Percentiles rank a stretch among this genome's conserved stretches.
Evolutionary conservation across 2,888 invertebrate genomes (phyloP).

Genomic region (Fissipunctia ypsillon): DNA sequence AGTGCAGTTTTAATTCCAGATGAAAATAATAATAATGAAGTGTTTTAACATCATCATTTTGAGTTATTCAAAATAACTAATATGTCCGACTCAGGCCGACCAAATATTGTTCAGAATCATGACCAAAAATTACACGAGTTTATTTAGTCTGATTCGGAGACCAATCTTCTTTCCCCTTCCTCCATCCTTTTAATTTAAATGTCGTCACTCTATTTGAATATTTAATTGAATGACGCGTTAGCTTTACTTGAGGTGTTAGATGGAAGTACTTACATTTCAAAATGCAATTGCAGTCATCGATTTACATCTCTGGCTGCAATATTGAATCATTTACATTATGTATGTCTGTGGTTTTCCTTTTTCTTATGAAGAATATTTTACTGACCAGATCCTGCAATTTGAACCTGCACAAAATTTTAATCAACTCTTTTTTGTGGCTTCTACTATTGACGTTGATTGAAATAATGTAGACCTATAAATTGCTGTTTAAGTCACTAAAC

Average conservation of each 20-base stretch:
- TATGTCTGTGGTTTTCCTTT: slow-evolving; percentile 16
- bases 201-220: too few relatives aligned
- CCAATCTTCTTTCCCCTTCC: too few relatives aligned
- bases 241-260: not conserved
- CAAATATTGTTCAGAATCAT: not conserved
- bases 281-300: not conserved
- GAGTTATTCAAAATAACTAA: not conserved
- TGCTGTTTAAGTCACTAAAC: not conserved
- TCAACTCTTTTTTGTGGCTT: not conserved
- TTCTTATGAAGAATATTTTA: not conserved
- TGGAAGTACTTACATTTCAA: slow-evolving; percentile 3
- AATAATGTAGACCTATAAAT: not conserved
- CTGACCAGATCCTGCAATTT: not conserved
- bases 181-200: too few relatives aligned
- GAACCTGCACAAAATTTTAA: slow-evolving; percentile 1
- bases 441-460: not conserved
- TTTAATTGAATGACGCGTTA: not conserved
- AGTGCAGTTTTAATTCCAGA: not conserved
- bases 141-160: not conserved
- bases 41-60: not conserved
- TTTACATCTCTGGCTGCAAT: too few relatives aligned
- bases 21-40: not conserved
- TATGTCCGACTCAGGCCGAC: too few relatives aligned
- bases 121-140: not conserved
- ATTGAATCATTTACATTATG: too few relatives aligned